Conservation (phyloP, 2,888 invertebrate species). For the Crioceris asparagi region DNA sequence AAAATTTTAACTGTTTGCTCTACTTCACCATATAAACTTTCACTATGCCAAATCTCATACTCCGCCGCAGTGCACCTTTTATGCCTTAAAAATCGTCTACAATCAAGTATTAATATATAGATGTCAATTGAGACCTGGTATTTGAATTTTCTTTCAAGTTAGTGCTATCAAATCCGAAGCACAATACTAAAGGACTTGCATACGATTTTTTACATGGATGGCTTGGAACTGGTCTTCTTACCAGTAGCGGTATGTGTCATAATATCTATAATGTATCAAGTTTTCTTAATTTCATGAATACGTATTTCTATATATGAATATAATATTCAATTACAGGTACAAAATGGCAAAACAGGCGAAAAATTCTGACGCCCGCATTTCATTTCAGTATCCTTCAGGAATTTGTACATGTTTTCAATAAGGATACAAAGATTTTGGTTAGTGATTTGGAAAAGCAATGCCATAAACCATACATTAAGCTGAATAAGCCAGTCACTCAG, state of each 20-base stretch:
- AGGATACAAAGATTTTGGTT: conserved; percentile 13
- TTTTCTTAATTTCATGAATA: too few relatives aligned
- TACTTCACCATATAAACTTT: too few relatives aligned
- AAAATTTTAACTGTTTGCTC: too few relatives aligned
- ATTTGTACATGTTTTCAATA: conserved; percentile 18
- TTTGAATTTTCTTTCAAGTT: conserved; percentile 8
- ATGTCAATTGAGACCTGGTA: too few relatives aligned
- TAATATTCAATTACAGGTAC: too few relatives aligned
- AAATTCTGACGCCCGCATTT: conserved; percentile 21
- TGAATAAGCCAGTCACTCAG: conserved; percentile 9
- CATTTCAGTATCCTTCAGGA: conserved; percentile 20
- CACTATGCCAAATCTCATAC: too few relatives aligned
- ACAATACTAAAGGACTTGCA: conserved; percentile 12
- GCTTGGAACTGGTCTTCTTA: conserved; percentile 19
- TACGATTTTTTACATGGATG: conserved; percentile 17
- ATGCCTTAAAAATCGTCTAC: too few relatives aligned
- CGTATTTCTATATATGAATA: too few relatives aligned
- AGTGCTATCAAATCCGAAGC: conserved; percentile 15
- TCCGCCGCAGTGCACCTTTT: too few relatives aligned
- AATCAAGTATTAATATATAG: too few relatives aligned
- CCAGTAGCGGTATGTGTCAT: conserved; percentile 15
- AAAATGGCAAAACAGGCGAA: conserved; percentile 19
- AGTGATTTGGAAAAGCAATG: conserved; percentile 1
- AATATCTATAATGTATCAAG: too few relatives aligned
- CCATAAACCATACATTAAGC: conserved; percentile 7